Evolutionary conservation across 2,113 vertebrate genomes (phyloP), one percentile per base, ranked within the genome.

Genomic region (Tychaedon coryphoeus): DNA sequence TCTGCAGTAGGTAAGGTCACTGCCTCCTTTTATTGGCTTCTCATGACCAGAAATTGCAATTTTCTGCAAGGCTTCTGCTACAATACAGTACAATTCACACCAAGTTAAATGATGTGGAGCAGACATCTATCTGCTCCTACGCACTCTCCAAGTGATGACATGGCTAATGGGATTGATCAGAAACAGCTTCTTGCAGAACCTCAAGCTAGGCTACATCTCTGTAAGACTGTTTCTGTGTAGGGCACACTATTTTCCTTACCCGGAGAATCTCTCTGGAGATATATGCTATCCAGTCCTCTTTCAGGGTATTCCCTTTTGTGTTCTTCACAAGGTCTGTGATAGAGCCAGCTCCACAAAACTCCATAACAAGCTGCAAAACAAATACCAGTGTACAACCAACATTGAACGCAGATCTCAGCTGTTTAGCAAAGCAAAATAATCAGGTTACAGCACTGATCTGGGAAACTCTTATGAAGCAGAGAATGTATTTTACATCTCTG

Each of bases 241-340:
- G 56, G 18, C 6, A 26, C 43, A 31, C 11, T n/a, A 3, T 42
- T 51, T 97, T 96, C 69, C 99, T 98, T 95, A 98, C 98, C 98
- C 98, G 95, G 33, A 99, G 98, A 95, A 99, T 99, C 96, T 99
- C 99, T 94, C 99, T 97, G 96, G 99, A 99, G 97, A 99, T 99
- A 97, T 99, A 99, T 12, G 99, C 99, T 70, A 99, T 99, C 99
- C 99, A 99, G 98, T 99, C 99, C 97, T 99, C 99, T 96, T 99
- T 99, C 92, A 99, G 97, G 10, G 98, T 98, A 97, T 99, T 99
- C 56, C 99, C 99, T 97, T 99, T 99, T 8, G 99, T 99, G 97
- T 99, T 99, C 97, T 99, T 99, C 97, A 99, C 99, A 88, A 99
- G 98, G 95, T 99, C 99, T 60, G 99, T 99, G 97, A 99, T 99